Percentiles rank a stretch among this genome's conserved stretches.
phyloP scores from a whole-genome alignment of 2,113 vertebrate species.

The Sisor rabdophorus region DNA sequence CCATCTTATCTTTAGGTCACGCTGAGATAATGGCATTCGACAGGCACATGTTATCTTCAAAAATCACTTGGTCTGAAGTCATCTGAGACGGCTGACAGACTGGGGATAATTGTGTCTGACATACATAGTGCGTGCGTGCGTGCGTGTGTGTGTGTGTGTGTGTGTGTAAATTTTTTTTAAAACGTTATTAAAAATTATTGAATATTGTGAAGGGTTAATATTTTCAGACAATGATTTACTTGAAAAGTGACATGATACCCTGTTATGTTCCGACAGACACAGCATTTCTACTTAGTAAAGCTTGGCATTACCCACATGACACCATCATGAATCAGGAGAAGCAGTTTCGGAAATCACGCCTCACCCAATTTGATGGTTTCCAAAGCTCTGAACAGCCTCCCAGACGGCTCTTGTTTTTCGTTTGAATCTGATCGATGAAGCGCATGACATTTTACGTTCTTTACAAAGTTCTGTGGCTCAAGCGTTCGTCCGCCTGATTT shows the following conservation, averaged over 20 bases:
- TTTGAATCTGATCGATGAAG: background rate
- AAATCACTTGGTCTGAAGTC: slow-evolving; percentile 60
- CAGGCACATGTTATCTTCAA: slow-evolving; percentile 53
- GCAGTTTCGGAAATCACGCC: slow-evolving; percentile 17
- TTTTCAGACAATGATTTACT: too few relatives aligned
- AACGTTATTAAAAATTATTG: too few relatives aligned
- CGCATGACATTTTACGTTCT: background rate
- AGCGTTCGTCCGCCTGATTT: background rate
- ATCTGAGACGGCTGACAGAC: slow-evolving; percentile 52
- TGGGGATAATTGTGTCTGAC: slow-evolving; percentile 16
- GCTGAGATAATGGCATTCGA: slow-evolving; percentile 78
- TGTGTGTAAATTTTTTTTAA: too few relatives aligned
- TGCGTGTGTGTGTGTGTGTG: too few relatives aligned
- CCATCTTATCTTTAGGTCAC: slow-evolving; percentile 79
- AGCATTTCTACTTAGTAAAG: background rate
- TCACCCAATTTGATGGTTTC: slow-evolving; percentile 1
- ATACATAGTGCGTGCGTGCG: too few relatives aligned
- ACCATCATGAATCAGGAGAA: slow-evolving; percentile 14
- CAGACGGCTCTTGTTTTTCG: background rate
- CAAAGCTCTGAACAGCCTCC: background rate
- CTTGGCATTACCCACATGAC: slow-evolving; percentile 3
- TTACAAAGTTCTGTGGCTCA: slow-evolving; percentile 6
- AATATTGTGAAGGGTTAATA: too few relatives aligned
- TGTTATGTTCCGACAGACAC: too few relatives aligned
- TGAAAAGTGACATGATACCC: too few relatives aligned